A percentile compares a stretch with the other conserved stretches of the same genome.
phyloP scores from a whole-genome alignment of 2,113 vertebrate genomes.

The Apaloderma vittatum region DNA sequence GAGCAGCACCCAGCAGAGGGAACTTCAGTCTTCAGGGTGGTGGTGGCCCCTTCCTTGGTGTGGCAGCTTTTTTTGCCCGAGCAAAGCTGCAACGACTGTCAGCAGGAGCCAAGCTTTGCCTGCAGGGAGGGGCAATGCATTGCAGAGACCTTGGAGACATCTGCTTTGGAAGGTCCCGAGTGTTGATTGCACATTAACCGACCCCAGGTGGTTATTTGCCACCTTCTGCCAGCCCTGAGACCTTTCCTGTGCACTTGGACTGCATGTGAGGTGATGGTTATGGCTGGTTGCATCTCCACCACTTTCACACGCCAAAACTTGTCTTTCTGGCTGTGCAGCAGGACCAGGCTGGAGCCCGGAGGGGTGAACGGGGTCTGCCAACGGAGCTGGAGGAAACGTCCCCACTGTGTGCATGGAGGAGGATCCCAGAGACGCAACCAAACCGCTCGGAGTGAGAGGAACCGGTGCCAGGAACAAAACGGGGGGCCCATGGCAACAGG shows the following conservation, averaged over 20 bases:
- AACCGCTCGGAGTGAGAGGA: not conserved
- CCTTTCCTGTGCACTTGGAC: not conserved
- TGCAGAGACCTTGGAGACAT: fast-evolving
- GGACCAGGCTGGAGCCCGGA: not conserved
- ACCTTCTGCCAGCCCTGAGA: not conserved
- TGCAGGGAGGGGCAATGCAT: fast-evolving
- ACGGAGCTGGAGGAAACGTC: not conserved
- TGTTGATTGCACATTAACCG: fast-evolving
- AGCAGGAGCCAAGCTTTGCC: not conserved
- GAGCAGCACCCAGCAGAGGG: fast-evolving
- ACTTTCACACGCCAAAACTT: no score
- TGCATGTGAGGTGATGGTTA: not conserved
- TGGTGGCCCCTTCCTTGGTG: fast-evolving
- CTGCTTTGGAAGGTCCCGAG: not conserved
- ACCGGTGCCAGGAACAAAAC: not conserved
- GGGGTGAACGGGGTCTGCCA: not conserved
- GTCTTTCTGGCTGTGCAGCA: not conserved
- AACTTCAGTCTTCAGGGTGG: not conserved
- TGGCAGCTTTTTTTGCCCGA: not conserved
- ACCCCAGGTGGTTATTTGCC: not conserved
- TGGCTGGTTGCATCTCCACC: not conserved
- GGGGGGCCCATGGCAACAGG: not conserved
- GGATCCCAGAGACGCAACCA: fast-evolving
- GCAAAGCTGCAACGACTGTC: fast-evolving
- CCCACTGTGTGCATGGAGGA: fast-evolving